These are phyloP conservation scores for Lepidochitona cinerea DNA, from an alignment of 2,888 invertebrate species.

Conservation along the genomic window DNA sequence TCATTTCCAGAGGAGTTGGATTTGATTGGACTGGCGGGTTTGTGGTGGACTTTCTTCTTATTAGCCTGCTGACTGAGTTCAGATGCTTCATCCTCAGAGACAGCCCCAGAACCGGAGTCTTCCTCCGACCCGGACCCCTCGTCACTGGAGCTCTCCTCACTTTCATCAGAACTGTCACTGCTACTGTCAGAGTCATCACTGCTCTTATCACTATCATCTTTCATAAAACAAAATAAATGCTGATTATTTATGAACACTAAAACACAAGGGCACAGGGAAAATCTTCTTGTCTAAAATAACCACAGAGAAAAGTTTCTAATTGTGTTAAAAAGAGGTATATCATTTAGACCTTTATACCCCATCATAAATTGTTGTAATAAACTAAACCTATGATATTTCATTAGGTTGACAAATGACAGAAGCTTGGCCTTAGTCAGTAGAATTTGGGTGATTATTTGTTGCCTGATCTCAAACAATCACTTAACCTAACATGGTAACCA, in stretches of 20 bases:
- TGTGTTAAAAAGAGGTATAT: too few species aligned
- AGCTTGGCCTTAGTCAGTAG: too few species aligned
- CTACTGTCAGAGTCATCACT: slow-evolving; percentile 13
- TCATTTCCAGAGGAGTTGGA: neutral
- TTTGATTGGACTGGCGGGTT: neutral
- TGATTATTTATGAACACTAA: too few species aligned
- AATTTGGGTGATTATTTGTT: too few species aligned
- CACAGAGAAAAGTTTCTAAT: too few species aligned
- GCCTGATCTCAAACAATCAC: neutral
- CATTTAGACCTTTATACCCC: too few species aligned
- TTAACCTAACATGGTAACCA: neutral
- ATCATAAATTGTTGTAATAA: too few species aligned
- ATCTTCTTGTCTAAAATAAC: too few species aligned
- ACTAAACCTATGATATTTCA: too few species aligned
- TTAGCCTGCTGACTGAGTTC: slow-evolving; percentile 26
- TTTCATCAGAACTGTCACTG: slow-evolving; percentile 36
- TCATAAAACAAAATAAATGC: too few species aligned
- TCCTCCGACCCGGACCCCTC: slow-evolving; percentile 15
- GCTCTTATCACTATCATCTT: slow-evolving; percentile 24
- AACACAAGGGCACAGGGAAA: too few species aligned
- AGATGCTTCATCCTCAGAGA: slow-evolving; percentile 24
- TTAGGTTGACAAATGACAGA: too few species aligned
- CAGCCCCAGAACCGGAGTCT: slow-evolving; percentile 16
- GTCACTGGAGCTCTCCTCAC: slow-evolving; percentile 30
- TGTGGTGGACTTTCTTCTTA: slow-evolving; percentile 17